phyloP scores from a whole-genome alignment of 2,113 vertebrate genomes.

The Bubo blakistoni region DNA sequence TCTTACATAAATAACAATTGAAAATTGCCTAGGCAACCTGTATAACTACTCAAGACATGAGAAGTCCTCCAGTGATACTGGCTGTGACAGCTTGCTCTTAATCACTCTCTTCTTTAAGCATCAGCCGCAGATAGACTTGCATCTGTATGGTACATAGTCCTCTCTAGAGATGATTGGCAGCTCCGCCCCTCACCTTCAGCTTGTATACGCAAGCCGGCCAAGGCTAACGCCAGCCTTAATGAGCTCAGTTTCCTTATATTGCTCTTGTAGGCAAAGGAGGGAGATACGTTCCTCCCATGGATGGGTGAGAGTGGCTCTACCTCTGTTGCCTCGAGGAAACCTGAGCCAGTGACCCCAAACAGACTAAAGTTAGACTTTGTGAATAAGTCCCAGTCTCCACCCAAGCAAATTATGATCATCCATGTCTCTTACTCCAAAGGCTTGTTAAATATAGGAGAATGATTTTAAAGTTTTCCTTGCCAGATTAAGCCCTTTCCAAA shows the following conservation, averaged over 20 bases:
- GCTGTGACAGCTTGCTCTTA: neutral
- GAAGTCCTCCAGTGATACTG: neutral
- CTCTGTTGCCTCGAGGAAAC: neutral
- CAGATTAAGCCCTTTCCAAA: neutral
- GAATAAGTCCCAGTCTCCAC: neutral
- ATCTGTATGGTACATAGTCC: accelerated
- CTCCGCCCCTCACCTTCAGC: neutral
- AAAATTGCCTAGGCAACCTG: constrained; percentile 18
- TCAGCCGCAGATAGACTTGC: neutral
- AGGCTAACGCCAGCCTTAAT: neutral
- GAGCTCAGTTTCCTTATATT: neutral
- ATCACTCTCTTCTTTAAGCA: neutral
- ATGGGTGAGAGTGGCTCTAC: neutral
- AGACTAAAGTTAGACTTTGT: neutral
- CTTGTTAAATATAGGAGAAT: neutral
- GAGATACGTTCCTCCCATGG: accelerated
- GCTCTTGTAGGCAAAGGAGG: neutral
- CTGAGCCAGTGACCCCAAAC: neutral
- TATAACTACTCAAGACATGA: neutral
- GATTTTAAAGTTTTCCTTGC: neutral
- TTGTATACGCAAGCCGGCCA: neutral
- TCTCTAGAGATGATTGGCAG: neutral
- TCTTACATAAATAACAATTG: neutral
- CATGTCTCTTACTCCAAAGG: neutral
- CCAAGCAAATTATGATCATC: accelerated